Base-by-base conservation (phyloP, 1,140 invertebrate genomes). In the Cyclina sinensis region DNA sequence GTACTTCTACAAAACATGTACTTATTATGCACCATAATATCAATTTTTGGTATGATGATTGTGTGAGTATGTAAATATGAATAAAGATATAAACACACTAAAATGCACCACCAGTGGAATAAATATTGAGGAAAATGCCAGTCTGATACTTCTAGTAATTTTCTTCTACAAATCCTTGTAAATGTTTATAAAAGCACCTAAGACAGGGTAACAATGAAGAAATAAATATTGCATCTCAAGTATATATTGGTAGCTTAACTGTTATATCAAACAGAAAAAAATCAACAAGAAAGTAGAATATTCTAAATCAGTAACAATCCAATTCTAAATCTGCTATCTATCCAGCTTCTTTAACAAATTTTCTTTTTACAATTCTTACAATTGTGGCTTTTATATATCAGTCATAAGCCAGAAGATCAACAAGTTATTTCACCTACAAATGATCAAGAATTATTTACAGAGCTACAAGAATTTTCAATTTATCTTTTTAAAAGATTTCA, bases 11-110 rank as follows among this genome's bases (percentile, higher is more conserved):
- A 43, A 14, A 43, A 7, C 5, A 43, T 27, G 27, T 62, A n/a
- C n/a, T 21, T 62, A 62, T 27, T 62, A 62, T 62, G 57, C 57
- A 62, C 57, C 57, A 62, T 62, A 62, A 62, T 27, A 62, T 62
- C 57, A 62, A 27, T 1, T 62, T 14, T 4, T 57, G 51, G 18
- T 57, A 4, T 16, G 3, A 4, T 57, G 43, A 14, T 43, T 4
- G 4, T 7, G 43, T 43, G 43, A 43, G 5, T 7, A 43, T 7
- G 43, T 43, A 43, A 7, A 7, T 43, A 43, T 43, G 43, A 43
- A 14, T 43, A 43, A 43, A 43, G 14, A 43, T 7, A 4, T 43
- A 7, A 43, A 4, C 14, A 14, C 14, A 14, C 14, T 7, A 7
- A 43, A 43, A 43, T 7, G 43, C 43, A 43, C 43, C 43, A 4